Evolutionary conservation across 2,888 invertebrate genomes (phyloP).

Genomic region (Diaprepes abbreviatus): DNA sequence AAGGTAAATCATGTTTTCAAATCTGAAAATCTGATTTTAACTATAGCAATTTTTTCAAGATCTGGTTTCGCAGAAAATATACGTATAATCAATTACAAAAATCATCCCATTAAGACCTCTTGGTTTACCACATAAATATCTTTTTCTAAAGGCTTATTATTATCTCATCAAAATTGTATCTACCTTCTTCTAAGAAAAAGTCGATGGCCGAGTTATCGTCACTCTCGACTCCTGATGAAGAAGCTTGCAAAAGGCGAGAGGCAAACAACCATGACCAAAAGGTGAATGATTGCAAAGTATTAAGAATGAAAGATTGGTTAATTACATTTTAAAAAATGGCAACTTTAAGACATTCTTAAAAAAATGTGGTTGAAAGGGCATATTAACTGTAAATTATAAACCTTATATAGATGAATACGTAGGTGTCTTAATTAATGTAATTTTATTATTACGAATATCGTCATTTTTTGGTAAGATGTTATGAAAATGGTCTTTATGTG

Average conservation of each 20-base stretch:
- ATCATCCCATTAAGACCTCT: not conserved
- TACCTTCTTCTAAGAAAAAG: conserved; percentile 20
- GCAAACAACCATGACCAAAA: conserved; percentile 21
- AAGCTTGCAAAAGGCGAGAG: conserved; percentile 14
- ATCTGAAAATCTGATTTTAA: too few relatives aligned
- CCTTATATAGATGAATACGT: too few relatives aligned
- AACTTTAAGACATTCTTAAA: too few relatives aligned
- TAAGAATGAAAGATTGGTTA: not conserved
- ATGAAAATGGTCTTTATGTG: too few relatives aligned
- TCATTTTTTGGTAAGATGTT: too few relatives aligned
- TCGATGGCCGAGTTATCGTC: conserved; percentile 13
- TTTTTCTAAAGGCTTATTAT: not conserved
- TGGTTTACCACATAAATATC: not conserved
- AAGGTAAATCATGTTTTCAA: too few relatives aligned
- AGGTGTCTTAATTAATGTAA: too few relatives aligned
- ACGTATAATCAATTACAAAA: not conserved
- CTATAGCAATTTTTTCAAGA: too few relatives aligned
- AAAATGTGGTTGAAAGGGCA: too few relatives aligned
- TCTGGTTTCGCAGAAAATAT: not conserved
- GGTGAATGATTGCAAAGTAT: conserved; percentile 19
- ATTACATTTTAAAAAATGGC: too few relatives aligned
- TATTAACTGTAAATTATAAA: too few relatives aligned
- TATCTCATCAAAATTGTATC: conserved; percentile 12
- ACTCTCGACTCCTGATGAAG: conserved; percentile 14
- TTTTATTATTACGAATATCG: too few relatives aligned